A percentile compares a stretch with the other conserved stretches of the same genome.
phyloP scores from a whole-genome alignment of 2,113 vertebrate species.

The Mus musculus region DNA sequence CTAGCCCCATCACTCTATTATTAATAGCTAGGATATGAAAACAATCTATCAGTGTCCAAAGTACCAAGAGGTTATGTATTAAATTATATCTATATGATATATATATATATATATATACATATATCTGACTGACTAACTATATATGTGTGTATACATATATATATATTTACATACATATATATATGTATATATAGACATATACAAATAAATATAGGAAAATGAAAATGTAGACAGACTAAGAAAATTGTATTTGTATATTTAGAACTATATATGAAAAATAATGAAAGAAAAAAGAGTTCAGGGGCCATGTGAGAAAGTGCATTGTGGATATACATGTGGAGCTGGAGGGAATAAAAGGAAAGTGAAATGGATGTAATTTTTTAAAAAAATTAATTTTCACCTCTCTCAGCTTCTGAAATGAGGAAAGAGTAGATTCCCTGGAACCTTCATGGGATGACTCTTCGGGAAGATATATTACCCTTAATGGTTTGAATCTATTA shows the following conservation, averaged over 20 bases:
- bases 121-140: not conserved
- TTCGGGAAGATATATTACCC: not conserved
- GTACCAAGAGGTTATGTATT: not conserved
- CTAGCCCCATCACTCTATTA: too few species aligned
- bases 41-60: not conserved
- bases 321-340: not conserved
- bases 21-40: not conserved
- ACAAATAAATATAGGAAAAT: not conserved
- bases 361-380: not conserved
- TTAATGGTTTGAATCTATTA: not conserved
- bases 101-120: too few species aligned
- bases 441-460: not conserved
- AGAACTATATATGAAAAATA: not conserved
- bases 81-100: not conserved
- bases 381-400: not conserved
- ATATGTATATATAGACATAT: not conserved
- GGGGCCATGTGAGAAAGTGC: not conserved
- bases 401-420: not conserved
- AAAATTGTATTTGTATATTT: not conserved
- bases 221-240: not conserved
- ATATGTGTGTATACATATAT: too few species aligned
- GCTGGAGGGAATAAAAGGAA: not conserved
- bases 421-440: not conserved
- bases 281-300: not conserved
- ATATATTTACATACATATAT: not conserved